phyloP scores from a whole-genome alignment of 2,113 vertebrate species.

The Geococcyx californianus region DNA sequence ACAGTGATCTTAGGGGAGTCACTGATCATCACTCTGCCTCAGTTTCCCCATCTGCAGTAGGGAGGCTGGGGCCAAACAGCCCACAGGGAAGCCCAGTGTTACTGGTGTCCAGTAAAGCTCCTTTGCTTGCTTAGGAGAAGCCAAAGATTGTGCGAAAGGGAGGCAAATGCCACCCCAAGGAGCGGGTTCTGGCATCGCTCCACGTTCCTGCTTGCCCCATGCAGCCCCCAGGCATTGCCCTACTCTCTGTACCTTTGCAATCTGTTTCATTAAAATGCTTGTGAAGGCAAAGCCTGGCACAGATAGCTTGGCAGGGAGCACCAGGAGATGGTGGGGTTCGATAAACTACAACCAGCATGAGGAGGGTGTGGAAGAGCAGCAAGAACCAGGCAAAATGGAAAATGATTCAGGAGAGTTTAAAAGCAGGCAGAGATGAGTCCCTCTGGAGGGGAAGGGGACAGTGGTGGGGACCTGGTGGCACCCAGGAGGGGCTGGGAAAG shows the following conservation, averaged over 20 bases:
- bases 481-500: neutral
- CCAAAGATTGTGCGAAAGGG: neutral
- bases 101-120: neutral
- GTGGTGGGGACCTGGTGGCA: neutral
- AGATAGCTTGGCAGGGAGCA: neutral
- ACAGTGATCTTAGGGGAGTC: neutral
- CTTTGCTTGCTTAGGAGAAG: neutral
- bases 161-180: neutral
- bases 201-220: neutral
- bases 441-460: neutral
- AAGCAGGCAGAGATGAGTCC: neutral
- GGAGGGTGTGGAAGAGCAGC: neutral
- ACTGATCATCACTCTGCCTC: neutral
- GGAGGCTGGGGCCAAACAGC: neutral
- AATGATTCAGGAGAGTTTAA: neutral
- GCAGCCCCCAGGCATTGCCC: neutral
- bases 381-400: neutral
- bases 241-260: neutral
- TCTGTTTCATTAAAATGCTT: neutral
- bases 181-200: rapidly evolving
- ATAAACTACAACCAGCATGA: neutral
- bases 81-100: neutral
- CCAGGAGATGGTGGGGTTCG: neutral
- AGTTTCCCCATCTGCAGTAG: neutral
- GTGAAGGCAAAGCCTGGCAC: neutral